Conservation (phyloP, 2,888 invertebrate species). For the Drosophila longiperda region DNA sequence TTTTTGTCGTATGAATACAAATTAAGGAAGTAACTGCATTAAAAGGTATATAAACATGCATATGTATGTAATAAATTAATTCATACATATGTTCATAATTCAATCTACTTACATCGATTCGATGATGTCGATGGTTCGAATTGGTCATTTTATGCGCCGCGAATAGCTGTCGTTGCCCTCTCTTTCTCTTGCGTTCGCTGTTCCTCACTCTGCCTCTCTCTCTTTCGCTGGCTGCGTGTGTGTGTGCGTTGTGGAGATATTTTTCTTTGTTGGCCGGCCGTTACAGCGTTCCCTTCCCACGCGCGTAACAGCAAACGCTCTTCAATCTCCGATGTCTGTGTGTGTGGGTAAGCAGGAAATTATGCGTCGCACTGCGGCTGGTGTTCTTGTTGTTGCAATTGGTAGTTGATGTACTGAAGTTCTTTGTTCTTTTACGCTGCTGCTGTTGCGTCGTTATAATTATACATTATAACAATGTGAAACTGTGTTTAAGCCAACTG, state of each 20-base stretch:
- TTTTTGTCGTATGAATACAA: slow-evolving; percentile 16
- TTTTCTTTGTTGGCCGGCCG: slow-evolving; percentile 70
- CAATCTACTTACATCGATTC: slow-evolving; percentile 72
- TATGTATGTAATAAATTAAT: slow-evolving; percentile 1
- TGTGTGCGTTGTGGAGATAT: slow-evolving; percentile 41
- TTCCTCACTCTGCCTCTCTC: slow-evolving; percentile 13
- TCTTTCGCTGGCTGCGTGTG: neutral
- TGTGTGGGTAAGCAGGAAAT: slow-evolving; percentile 73
- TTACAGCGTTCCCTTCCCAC: slow-evolving; percentile 61
- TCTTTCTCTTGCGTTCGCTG: slow-evolving; percentile 20
- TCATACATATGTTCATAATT: slow-evolving; percentile 13
- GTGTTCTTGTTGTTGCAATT: slow-evolving; percentile 45
- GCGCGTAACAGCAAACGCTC: slow-evolving; percentile 54
- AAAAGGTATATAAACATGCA: neutral
- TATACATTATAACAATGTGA: slow-evolving; percentile 63
- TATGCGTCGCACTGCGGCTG: slow-evolving; percentile 71
- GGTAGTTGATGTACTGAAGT: slow-evolving; percentile 46
- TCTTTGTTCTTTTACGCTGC: slow-evolving; percentile 63
- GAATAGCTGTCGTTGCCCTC: slow-evolving; percentile 62
- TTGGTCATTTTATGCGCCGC: slow-evolving; percentile 76
- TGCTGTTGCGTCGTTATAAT: slow-evolving; percentile 54
- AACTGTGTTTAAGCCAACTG: slow-evolving; percentile 40
- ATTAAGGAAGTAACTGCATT: slow-evolving; percentile 15
- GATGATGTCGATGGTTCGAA: slow-evolving; percentile 70
- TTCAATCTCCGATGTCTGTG: slow-evolving; percentile 20